Evolutionary conservation across 2,888 invertebrate species (phyloP), one percentile per base, ranked within the genome.

Genomic region (Stegophylla sp.): DNA sequence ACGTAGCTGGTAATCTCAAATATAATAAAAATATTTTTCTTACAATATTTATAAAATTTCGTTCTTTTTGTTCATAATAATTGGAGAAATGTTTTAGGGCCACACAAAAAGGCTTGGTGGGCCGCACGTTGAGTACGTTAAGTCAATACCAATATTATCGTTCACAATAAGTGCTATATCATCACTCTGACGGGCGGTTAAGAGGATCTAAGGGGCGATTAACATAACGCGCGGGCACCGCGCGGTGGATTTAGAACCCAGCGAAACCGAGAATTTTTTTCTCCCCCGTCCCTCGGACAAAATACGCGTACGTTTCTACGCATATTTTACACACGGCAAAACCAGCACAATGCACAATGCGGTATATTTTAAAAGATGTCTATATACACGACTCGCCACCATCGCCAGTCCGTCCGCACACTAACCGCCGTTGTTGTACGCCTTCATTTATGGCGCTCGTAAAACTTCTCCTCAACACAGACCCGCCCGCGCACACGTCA

Each of bases 361-460:
- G 51, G 53, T 71, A 74, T 74, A 73, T 74, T 73, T 73, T 45
- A 59, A 72, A 73, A 59, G 73, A 61, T 43, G 23, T 12, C 26
- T 61, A 20, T 59, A 45, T 73, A 48, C 69, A 26, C 56, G 56
- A 34, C 28, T 69, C 69, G 17, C 69, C 20, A 45, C 45, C n/a
- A n/a, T n/a, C n/a, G n/a, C n/a, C 26, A 17, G 48, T 26, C 69
- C 48, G n/a, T 69, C n/a, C 34, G 34, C 51, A 51, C 69, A 34
- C 28, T 69, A 51, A 51, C 51, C 48, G 48, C 48, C 26, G 56
- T 23, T 15, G 23, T 43, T 43, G 51, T 28, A 73, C 73, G 59
- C 56, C 59, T 73, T 61, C 73, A 73, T 73, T 56, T 56, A 72
- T 43, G 28, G 75, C 15, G 75, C 63, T 75, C 75, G 64, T 75